A percentile compares a stretch with the other conserved stretches of the same genome.
Conservation (phyloP, 2,888 invertebrate genomes). For the Troides aeacus region DNA sequence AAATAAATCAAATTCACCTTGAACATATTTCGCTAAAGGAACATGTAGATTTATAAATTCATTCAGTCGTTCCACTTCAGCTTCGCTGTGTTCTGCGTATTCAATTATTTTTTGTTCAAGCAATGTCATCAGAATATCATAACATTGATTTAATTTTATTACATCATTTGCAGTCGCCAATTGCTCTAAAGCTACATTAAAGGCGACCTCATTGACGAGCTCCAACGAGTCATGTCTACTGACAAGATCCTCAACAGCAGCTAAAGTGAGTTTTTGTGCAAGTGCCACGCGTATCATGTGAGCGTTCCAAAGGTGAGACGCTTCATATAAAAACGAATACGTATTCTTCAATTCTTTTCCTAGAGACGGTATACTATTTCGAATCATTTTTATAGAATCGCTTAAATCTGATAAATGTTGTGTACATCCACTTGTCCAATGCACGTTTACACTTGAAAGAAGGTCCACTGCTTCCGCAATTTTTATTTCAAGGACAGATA, state of each 20-base stretch:
- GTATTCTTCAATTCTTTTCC: conserved; percentile 58
- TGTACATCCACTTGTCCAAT: conserved; percentile 24
- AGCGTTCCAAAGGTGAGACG: conserved; percentile 62
- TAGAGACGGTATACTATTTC: conserved; percentile 52
- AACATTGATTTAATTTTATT: conserved; percentile 53
- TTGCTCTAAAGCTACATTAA: conserved; percentile 60
- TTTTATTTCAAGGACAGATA: conserved; percentile 7
- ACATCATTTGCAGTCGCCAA: conserved; percentile 49
- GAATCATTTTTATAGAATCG: conserved; percentile 45
- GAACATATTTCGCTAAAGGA: conserved; percentile 48
- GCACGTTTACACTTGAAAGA: conserved; percentile 36
- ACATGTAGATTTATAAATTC: conserved; percentile 54
- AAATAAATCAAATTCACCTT: conserved; percentile 59
- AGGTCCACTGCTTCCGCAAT: conserved; percentile 28
- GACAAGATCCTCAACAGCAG: conserved; percentile 65
- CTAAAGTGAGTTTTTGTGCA: conserved; percentile 59
- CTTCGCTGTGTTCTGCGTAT: conserved; percentile 52
- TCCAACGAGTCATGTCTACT: conserved; percentile 57
- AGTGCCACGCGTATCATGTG: conserved; percentile 60
- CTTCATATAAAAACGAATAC: conserved; percentile 53
- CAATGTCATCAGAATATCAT: conserved; percentile 42
- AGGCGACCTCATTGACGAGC: conserved; percentile 54
- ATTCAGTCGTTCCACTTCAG: conserved; percentile 56
- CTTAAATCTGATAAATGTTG: conserved; percentile 39
- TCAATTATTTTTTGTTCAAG: conserved; percentile 50